Conservation (phyloP, 2,888 invertebrate genomes). For the Ornithoptera priamus region DNA sequence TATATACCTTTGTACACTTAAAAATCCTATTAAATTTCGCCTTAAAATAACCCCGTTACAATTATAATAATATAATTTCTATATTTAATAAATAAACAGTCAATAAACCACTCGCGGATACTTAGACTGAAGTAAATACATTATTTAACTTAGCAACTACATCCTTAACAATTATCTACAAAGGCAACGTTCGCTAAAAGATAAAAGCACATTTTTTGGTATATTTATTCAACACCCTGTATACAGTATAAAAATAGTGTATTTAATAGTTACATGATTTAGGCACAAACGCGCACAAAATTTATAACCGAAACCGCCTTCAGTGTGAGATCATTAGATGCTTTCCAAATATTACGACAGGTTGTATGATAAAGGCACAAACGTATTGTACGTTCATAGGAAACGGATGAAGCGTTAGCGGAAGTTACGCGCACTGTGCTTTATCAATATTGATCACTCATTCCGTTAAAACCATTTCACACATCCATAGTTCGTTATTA, state of each 20-base stretch:
- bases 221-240: conserved; percentile 76
- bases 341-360: conserved; percentile 33
- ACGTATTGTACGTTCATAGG: conserved; percentile 10
- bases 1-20: conserved; percentile 48
- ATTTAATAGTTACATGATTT: conserved; percentile 53
- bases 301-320: conserved; percentile 56
- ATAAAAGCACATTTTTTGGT: conserved; percentile 78
- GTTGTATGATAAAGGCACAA: not conserved
- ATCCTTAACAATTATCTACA: conserved; percentile 50
- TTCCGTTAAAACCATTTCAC: conserved; percentile 19
- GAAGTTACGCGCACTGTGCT: not conserved
- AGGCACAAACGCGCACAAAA: conserved; percentile 70
- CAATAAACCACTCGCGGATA: conserved; percentile 44
- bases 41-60: conserved; percentile 37
- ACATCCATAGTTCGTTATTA: conserved; percentile 15
- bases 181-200: conserved; percentile 73
- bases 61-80: conserved; percentile 43
- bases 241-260: conserved; percentile 76
- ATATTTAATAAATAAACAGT: conserved; percentile 58
- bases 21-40: conserved; percentile 39
- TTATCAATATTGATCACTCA: conserved; percentile 6
- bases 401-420: conserved; percentile 1
- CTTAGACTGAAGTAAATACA: conserved; percentile 32
- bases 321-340: conserved; percentile 71
- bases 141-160: conserved; percentile 29